phyloP scores from a whole-genome alignment of 2,888 invertebrate species.

The Eulithis testata region DNA sequence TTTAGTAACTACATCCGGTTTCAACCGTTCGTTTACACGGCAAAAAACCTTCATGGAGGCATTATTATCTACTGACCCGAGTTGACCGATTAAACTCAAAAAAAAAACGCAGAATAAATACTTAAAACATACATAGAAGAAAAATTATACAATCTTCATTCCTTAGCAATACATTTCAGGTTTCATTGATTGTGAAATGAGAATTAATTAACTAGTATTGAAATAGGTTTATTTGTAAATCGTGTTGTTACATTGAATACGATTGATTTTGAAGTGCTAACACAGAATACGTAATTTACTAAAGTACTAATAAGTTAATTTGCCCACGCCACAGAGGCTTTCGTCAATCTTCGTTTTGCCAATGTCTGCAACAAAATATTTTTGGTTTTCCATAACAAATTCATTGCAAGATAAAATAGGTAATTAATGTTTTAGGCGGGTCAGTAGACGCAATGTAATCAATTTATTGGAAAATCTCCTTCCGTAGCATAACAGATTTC shows the following conservation, averaged over 20 bases:
- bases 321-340: background rate
- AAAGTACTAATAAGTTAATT: background rate
- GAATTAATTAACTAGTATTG: slow-evolving; percentile 7
- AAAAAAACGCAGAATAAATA: slow-evolving; percentile 1
- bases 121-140: slow-evolving; percentile 5
- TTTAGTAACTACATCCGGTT: slow-evolving; percentile 66
- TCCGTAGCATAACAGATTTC: slow-evolving; percentile 9
- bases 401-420: too few relatives aligned
- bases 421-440: background rate
- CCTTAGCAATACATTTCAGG: slow-evolving; percentile 23
- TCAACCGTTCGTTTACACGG: slow-evolving; percentile 50
- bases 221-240: slow-evolving; percentile 9
- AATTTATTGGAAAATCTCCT: background rate
- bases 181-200: slow-evolving; percentile 26
- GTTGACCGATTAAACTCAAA: slow-evolving; percentile 43
- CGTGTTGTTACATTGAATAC: slow-evolving; percentile 17
- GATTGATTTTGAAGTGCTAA: background rate
- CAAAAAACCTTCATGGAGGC: slow-evolving; percentile 50
- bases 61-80: slow-evolving; percentile 50
- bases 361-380: background rate
- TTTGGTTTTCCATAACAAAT: background rate
- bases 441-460: background rate
- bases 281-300: too few relatives aligned
- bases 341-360: too few relatives aligned
- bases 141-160: slow-evolving; percentile 24